Conservation (phyloP, 2,797 vertebrate genomes). For the Phataginus tetradactyla region DNA sequence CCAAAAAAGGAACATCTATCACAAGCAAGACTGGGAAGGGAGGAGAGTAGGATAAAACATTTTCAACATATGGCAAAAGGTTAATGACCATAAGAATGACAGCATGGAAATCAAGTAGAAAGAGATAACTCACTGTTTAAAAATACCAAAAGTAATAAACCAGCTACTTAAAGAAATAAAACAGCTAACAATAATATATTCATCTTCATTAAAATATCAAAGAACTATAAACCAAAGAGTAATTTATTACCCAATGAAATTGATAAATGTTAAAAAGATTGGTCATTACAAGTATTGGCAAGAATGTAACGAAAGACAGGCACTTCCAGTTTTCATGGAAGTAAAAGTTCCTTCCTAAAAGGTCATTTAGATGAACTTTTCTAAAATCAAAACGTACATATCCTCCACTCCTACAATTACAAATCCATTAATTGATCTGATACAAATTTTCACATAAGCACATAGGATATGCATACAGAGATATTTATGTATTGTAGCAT, state of each 20-base stretch:
- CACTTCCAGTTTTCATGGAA: neutral
- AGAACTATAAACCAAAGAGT: constrained; percentile 3
- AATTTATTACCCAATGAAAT: neutral
- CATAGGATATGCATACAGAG: neutral
- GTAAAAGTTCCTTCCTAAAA: neutral
- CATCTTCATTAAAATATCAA: constrained; percentile 5
- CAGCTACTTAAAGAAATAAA: neutral
- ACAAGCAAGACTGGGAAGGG: neutral
- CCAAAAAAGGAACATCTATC: neutral
- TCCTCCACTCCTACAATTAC: neutral
- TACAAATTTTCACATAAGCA: neutral
- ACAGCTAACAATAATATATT: neutral
- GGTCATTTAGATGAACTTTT: neutral
- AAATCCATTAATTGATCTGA: neutral
- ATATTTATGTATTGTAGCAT: neutral
- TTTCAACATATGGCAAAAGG: neutral
- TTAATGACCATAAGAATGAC: neutral
- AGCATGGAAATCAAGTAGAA: neutral
- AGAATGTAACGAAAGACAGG: neutral
- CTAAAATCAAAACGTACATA: neutral
- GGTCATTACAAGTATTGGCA: neutral
- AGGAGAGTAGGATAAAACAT: neutral
- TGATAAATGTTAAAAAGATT: neutral
- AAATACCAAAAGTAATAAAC: constrained; percentile 17
- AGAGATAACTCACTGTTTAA: neutral